phyloP scores from a whole-genome alignment of 2,113 vertebrate genomes.

The Amazona vittata region DNA sequence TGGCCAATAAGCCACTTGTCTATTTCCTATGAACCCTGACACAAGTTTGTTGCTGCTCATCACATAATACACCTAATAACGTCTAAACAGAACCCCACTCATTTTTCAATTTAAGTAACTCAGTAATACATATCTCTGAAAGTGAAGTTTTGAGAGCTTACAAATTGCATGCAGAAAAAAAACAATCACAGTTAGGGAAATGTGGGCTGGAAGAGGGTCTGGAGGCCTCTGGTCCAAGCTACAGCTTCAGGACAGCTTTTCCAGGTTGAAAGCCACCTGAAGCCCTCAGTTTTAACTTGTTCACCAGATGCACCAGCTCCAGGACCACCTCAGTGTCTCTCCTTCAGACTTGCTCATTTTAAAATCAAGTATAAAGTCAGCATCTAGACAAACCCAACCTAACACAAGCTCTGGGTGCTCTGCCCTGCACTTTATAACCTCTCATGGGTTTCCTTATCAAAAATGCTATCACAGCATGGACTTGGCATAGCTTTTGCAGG shows the following conservation, averaged over 20 bases:
- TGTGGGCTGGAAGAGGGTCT: neutral
- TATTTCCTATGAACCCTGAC: neutral
- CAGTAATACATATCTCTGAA: neutral
- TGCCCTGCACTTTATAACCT: neutral
- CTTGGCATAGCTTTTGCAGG: neutral
- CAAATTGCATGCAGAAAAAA: neutral
- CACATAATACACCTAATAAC: neutral
- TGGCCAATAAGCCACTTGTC: neutral
- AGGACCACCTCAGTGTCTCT: neutral
- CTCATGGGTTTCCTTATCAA: neutral
- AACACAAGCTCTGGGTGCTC: accelerated
- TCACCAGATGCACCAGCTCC: neutral
- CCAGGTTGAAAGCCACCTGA: neutral
- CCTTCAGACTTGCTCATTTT: neutral
- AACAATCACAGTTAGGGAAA: neutral
- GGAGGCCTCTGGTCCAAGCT: neutral
- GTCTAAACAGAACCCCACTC: neutral
- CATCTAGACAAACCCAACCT: neutral
- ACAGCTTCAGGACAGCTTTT: neutral
- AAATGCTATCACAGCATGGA: accelerated
- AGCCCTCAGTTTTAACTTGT: neutral
- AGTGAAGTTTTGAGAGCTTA: neutral
- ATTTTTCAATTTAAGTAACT: neutral
- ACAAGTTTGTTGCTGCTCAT: neutral
- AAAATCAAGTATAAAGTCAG: neutral